Conservation (phyloP, 2,113 vertebrate genomes). For the Fukomys damarensis region DNA sequence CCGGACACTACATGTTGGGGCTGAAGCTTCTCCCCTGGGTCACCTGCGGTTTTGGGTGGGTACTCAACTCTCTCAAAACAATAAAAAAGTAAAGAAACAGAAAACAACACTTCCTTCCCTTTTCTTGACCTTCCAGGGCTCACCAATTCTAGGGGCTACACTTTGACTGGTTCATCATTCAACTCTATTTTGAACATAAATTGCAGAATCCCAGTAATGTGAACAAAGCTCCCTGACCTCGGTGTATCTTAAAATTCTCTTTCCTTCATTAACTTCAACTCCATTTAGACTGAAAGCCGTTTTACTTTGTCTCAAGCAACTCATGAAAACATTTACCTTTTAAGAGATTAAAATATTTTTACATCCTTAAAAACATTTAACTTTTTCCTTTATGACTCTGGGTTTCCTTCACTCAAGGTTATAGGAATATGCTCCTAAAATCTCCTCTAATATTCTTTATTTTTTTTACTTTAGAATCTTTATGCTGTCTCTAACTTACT, state of each 20-base stretch:
- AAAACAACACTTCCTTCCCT: slow-evolving; percentile 73
- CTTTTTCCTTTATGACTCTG: slow-evolving; percentile 15
- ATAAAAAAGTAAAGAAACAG: slow-evolving; percentile 50
- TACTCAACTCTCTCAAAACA: slow-evolving; percentile 59
- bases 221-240: background rate
- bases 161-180: background rate
- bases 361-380: slow-evolving; percentile 9
- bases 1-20: background rate
- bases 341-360: slow-evolving; percentile 12
- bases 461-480: slow-evolving; percentile 52
- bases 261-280: slow-evolving; percentile 36
- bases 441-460: slow-evolving; percentile 24
- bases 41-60: slow-evolving; percentile 77
- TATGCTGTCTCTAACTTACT: slow-evolving; percentile 44
- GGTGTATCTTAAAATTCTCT: background rate
- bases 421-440: background rate
- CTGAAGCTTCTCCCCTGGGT: slow-evolving; percentile 67
- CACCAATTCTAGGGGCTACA: background rate
- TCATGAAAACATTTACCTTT: slow-evolving; percentile 35
- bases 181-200: background rate
- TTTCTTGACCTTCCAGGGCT: slow-evolving; percentile 64
- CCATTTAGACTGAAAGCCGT: background rate
- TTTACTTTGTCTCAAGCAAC: background rate
- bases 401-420: background rate
- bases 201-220: background rate